phyloP scores from a whole-genome alignment of 1,140 invertebrate genomes.

The Ptiloglossa arizonensis region DNA sequence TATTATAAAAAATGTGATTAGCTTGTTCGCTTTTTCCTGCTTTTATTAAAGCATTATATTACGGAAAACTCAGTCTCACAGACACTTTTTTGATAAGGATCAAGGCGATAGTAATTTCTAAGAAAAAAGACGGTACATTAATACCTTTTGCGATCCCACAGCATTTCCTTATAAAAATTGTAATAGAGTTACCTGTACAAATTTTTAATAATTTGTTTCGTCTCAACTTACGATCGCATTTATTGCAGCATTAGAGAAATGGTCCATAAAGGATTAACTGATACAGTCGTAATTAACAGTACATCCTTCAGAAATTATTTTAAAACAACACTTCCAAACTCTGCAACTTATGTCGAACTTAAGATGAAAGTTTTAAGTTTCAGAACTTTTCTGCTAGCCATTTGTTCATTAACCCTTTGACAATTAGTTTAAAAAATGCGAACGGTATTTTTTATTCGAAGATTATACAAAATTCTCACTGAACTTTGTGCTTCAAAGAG shows the following conservation, averaged over 20 bases:
- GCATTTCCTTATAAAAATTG: constrained; percentile 29
- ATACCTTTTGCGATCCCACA: neutral
- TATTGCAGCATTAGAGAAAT: constrained; percentile 32
- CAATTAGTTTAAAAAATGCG: neutral
- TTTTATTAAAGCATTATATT: constrained; percentile 10
- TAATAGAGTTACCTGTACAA: constrained; percentile 28
- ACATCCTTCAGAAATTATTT: constrained; percentile 59
- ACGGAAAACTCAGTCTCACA: constrained; percentile 17
- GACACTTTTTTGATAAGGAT: constrained; percentile 13
- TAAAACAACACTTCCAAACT: constrained; percentile 58
- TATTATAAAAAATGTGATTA: constrained; percentile 20
- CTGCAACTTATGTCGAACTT: constrained; percentile 47
- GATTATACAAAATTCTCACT: neutral
- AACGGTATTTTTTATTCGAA: neutral
- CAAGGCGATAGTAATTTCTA: constrained; percentile 1
- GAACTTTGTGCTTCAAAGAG: constrained; percentile 1
- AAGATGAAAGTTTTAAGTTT: neutral
- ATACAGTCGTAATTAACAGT: constrained; percentile 49
- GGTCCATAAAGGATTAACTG: constrained; percentile 48
- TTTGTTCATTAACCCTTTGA: constrained; percentile 3
- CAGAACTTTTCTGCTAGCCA: neutral
- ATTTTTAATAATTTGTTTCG: constrained; percentile 24
- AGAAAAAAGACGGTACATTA: neutral
- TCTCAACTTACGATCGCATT: constrained; percentile 28
- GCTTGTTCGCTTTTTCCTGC: neutral